Conservation (phyloP, 2,113 vertebrate species). For the Empidonax traillii region DNA sequence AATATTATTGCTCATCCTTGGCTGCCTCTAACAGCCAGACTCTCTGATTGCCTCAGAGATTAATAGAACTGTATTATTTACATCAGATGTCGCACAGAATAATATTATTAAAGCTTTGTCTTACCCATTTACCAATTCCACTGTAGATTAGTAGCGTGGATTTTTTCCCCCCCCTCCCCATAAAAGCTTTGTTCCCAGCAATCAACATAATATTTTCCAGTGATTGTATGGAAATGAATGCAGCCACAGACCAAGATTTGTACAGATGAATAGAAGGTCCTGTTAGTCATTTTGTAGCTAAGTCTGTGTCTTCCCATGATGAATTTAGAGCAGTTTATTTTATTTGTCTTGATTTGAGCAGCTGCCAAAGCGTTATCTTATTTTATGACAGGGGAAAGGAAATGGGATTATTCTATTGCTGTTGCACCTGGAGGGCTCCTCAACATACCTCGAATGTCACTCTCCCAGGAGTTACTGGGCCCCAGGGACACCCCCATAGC, state of each 20-base stretch:
- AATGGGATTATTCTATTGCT: not conserved
- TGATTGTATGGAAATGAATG: constrained; percentile 60
- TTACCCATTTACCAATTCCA: constrained; percentile 65
- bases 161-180: not conserved
- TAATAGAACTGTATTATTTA: constrained; percentile 68
- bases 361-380: constrained; percentile 13
- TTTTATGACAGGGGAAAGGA: not conserved
- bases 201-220: constrained; percentile 54
- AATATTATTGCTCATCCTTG: constrained; percentile 47
- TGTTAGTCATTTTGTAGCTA: constrained; percentile 27
- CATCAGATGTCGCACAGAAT: constrained; percentile 55
- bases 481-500: not conserved
- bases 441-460: not conserved
- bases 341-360: not conserved
- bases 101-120: constrained; percentile 57
- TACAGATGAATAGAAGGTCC: constrained; percentile 1
- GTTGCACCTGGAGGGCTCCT: not conserved
- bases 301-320: not conserved
- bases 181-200: constrained; percentile 57
- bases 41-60: constrained; percentile 68
- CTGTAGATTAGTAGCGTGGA: constrained; percentile 47
- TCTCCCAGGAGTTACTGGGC: not conserved
- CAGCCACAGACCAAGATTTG: constrained; percentile 29
- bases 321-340: constrained; percentile 26
- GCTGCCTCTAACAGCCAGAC: constrained; percentile 47